A percentile compares a stretch with the other conserved stretches of the same genome.
Evolutionary conservation across 2,888 invertebrate species (phyloP).

Genomic region (Mallateleia sp.): DNA sequence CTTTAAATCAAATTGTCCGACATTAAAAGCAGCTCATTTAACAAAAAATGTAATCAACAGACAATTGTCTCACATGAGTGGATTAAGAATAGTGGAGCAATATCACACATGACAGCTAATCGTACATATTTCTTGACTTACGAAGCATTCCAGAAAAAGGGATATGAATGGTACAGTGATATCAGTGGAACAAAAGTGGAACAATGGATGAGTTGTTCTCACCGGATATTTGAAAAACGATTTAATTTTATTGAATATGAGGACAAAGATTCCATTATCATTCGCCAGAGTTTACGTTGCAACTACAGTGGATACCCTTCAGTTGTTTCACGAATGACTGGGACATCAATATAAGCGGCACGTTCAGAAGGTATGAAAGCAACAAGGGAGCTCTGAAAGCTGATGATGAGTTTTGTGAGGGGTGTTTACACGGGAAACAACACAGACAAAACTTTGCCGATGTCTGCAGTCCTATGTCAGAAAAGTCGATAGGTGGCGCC

Average conservation of each 20-base stretch:
- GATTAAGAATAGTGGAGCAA: constrained; percentile 34
- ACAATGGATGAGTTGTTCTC: constrained; percentile 26
- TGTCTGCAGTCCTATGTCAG: constrained; percentile 72
- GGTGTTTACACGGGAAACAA: constrained; percentile 79
- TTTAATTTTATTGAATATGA: constrained; percentile 22
- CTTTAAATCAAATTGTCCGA: constrained; percentile 8
- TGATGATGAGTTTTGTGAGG: constrained; percentile 77
- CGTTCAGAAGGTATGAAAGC: constrained; percentile 80
- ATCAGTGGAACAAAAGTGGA: constrained; percentile 25
- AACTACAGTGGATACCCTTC: constrained; percentile 56
- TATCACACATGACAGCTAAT: constrained; percentile 36
- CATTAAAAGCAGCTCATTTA: constrained; percentile 12
- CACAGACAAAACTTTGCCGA: constrained; percentile 81
- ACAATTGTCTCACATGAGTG: constrained; percentile 7
- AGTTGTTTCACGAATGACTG: constrained; percentile 84
- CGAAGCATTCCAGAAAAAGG: constrained; percentile 9
- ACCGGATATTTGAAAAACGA: constrained; percentile 17
- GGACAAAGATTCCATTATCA: constrained; percentile 13
- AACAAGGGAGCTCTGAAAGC: constrained; percentile 78
- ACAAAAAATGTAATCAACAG: constrained; percentile 6
- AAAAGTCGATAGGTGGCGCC: constrained; percentile 52
- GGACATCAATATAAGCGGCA: constrained; percentile 85
- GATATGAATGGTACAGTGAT: constrained; percentile 13
- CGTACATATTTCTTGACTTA: constrained; percentile 35
- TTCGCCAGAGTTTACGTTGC: constrained; percentile 10